Percentiles rank a stretch among this genome's conserved stretches.
These are phyloP conservation scores for Rhadina sibilatrix DNA, from an alignment of 2,113 vertebrate species.

Conservation along the genomic window DNA sequence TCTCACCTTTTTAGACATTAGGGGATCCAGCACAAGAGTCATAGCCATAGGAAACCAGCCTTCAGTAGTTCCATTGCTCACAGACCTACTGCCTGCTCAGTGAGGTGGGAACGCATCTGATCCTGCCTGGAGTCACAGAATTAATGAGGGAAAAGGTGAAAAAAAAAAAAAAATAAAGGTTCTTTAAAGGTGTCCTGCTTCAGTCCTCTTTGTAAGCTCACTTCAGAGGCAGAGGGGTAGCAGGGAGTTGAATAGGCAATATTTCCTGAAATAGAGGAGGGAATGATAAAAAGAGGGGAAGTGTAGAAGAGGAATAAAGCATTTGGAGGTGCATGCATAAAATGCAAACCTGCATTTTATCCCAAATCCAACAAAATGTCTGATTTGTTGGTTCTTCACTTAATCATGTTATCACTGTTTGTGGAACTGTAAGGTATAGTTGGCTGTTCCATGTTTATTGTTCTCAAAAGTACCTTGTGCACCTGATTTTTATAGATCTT, in stretches of 20 bases:
- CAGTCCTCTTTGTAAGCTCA: neutral
- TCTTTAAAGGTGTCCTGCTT: neutral
- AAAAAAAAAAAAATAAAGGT: neutral
- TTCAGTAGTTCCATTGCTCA: constrained; percentile 58
- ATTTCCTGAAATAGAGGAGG: neutral
- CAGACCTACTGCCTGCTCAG: neutral
- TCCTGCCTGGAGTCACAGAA: neutral
- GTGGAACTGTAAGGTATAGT: neutral
- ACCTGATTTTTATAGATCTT: neutral
- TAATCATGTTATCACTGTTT: neutral
- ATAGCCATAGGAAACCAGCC: constrained; percentile 19
- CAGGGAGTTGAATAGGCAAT: neutral
- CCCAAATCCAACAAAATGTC: neutral
- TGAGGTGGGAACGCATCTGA: neutral
- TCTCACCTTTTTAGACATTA: constrained; percentile 38
- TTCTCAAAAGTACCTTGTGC: neutral
- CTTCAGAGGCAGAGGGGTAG: neutral
- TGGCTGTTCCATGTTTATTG: neutral
- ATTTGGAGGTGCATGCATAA: neutral
- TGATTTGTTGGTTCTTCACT: neutral
- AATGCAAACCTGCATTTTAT: neutral
- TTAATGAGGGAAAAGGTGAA: neutral
- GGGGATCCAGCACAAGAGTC: constrained; percentile 17
- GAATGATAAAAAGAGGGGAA: neutral
- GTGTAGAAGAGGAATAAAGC: neutral